A percentile compares a stretch with the other conserved stretches of the same genome.
These are phyloP conservation scores for Chionodraco myersi DNA, from an alignment of 2,113 vertebrate species.

Conservation along the genomic window DNA sequence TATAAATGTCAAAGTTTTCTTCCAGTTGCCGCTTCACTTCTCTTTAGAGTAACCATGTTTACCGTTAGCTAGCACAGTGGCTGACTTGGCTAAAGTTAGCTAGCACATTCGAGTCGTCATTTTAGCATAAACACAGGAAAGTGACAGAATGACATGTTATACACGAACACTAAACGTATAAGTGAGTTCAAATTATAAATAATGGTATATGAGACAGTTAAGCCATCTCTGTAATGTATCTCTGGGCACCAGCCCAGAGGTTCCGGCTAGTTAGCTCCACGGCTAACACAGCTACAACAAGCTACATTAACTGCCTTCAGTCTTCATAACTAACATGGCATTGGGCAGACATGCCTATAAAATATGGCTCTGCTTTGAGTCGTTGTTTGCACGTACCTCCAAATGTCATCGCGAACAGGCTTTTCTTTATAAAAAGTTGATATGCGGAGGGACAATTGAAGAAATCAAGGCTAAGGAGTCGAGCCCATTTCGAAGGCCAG, in stretches of 20 bases:
- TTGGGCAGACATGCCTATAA: background rate
- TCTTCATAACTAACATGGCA: slow-evolving; percentile 24
- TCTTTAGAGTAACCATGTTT: slow-evolving; percentile 38
- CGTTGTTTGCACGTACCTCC: slow-evolving; percentile 73
- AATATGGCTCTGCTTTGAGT: background rate
- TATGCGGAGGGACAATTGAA: slow-evolving; percentile 61
- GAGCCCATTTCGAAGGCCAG: slow-evolving; percentile 85
- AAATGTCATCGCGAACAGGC: slow-evolving; percentile 81
- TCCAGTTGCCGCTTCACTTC: background rate
- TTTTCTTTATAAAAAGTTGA: slow-evolving; percentile 44
- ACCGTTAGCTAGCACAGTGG: slow-evolving; percentile 48
- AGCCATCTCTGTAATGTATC: slow-evolving; percentile 9
- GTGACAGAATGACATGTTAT: slow-evolving; percentile 35
- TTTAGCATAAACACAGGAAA: background rate
- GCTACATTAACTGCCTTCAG: slow-evolving; percentile 49
- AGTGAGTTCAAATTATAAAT: background rate
- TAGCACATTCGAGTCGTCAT: slow-evolving; percentile 22
- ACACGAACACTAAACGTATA: background rate
- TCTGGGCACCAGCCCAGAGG: slow-evolving; percentile 39
- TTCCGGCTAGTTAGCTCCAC: slow-evolving; percentile 59
- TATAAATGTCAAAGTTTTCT: background rate
- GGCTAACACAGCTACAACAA: slow-evolving; percentile 65
- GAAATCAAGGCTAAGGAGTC: slow-evolving; percentile 80
- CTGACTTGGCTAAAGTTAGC: slow-evolving; percentile 66
- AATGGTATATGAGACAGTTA: background rate